Base-by-base conservation (phyloP, 2,888 invertebrate species). In the Amblyteles armatorius region DNA sequence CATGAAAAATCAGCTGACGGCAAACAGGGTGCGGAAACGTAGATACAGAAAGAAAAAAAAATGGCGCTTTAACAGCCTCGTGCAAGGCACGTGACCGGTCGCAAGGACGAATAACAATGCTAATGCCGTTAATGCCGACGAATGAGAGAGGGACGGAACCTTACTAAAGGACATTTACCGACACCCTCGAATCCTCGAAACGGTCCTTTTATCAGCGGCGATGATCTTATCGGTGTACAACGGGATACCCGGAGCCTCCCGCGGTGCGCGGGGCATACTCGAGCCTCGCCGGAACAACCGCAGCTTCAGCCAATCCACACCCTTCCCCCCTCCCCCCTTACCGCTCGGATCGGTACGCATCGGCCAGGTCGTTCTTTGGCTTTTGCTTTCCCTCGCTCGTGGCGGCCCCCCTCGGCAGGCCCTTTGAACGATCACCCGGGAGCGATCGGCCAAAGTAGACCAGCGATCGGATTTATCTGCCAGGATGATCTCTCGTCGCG, bases 371-470 rank as follows among this genome's bases (percentile, higher is more conserved):
- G 82, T 73, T 76, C 60, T 78, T 65, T 80, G 73, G 72, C 68
- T 72, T 67, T 78, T 68, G 72, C 50, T 85, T 71, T 80, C 78
- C 63, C 79, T 65, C 50, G 76, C 82, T 78, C 63, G 76, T 82
- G 80, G 68, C 71, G 9, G 48, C 36, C 29, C 63, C 13, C 29
- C 57, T 33, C 68, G 13, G 40, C 76, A 55, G 55, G 48, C 76
- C 67, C 82, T 73, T 73, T 68, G 77, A 78, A 69, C 79, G 88
- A 88, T 87, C 88, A 82, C 86, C 52, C 81, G 74, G 86, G 79
- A 84, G 87, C 82, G 87, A 88, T 88, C 86, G 87, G 87, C 57
- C 86, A 86, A 88, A 88, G 87, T 87, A 87, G 88, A 87, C 88
- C 87, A 87, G 83, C 83, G 86, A 87, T 88, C 85, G 84, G 71